Conservation (phyloP, 2,797 vertebrate genomes). For the Sciaenops ocellatus region DNA sequence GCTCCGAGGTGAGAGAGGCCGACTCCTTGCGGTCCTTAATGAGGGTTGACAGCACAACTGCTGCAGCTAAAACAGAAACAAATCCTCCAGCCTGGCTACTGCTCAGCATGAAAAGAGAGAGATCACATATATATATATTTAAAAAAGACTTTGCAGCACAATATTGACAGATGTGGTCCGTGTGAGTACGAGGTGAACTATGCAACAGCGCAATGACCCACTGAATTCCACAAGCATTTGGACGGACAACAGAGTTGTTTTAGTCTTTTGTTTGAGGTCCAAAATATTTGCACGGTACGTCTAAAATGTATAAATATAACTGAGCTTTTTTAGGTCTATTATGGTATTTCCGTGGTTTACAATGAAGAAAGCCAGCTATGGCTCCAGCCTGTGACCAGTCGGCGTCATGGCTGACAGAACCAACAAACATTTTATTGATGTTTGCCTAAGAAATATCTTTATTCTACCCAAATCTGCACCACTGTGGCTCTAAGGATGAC, state of each 20-base stretch:
- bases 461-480: too few relatives aligned
- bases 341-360: background rate
- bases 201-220: slow-evolving; percentile 15
- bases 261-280: background rate
- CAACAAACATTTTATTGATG: too few relatives aligned
- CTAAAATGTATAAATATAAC: slow-evolving; percentile 5
- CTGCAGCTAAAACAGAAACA: background rate
- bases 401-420: background rate
- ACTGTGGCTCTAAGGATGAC: background rate
- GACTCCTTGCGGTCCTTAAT: background rate
- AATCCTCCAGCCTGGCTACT: background rate
- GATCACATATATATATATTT: background rate
- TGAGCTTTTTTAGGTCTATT: background rate
- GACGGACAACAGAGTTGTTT: background rate
- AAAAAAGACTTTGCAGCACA: background rate
- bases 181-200: slow-evolving; percentile 20
- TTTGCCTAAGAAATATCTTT: too few relatives aligned
- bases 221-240: slow-evolving; percentile 6
- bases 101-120: background rate
- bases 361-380: background rate
- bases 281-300: background rate
- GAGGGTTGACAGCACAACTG: background rate
- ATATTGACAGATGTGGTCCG: background rate
- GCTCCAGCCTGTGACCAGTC: background rate
- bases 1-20: slow-evolving; percentile 23